Conservation (phyloP, 2,797 vertebrate genomes). For the Myotis pilosus region DNA sequence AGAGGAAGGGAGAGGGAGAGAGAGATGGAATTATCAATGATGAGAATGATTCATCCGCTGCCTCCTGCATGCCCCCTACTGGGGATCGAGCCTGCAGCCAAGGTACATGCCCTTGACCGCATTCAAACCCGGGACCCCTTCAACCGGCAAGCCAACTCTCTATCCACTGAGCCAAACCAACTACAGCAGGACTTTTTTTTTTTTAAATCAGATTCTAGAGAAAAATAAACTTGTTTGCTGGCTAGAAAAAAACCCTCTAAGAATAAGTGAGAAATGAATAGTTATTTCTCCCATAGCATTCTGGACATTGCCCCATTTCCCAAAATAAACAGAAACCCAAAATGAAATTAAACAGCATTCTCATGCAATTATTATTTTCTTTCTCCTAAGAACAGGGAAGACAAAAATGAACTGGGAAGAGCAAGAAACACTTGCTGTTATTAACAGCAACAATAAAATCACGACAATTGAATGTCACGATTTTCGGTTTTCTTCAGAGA, state of each 20-base stretch:
- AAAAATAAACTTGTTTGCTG: slow-evolving; percentile 17
- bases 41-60: no score
- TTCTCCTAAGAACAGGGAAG: slow-evolving; percentile 31
- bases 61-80: no score
- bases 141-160: no score
- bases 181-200: not conserved
- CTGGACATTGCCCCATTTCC: slow-evolving; percentile 44
- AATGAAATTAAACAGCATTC: slow-evolving; percentile 52
- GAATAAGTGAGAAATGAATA: slow-evolving; percentile 52
- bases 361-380: not conserved
- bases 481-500: not conserved
- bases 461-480: not conserved
- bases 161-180: no score
- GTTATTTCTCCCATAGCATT: slow-evolving; percentile 44
- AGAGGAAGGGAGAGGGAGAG: no score
- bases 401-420: slow-evolving; percentile 33
- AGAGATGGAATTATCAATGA: no score
- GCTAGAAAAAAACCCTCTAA: not conserved
- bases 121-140: no score
- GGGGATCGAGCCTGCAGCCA: no score
- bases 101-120: no score
- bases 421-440: not conserved
- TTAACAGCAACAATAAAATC: not conserved
- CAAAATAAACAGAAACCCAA: slow-evolving; percentile 63
- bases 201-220: not conserved